phyloP scores from a whole-genome alignment of 2,113 vertebrate species.

The Eupsittula cactorum region DNA sequence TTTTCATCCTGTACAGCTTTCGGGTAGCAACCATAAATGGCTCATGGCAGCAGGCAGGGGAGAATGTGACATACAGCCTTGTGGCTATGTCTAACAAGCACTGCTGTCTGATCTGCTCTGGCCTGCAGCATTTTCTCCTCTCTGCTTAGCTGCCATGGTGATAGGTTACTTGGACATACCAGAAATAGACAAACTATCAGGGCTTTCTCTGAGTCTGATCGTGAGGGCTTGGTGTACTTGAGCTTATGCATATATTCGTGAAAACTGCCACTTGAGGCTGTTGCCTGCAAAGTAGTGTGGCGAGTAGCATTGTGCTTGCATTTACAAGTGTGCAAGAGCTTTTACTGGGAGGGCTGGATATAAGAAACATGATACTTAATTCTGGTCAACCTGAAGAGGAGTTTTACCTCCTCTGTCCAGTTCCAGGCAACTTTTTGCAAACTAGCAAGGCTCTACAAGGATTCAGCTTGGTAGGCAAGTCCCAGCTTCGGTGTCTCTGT shows the following conservation, averaged over 20 bases:
- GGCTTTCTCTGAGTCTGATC: neutral
- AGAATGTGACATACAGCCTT: conserved; percentile 14
- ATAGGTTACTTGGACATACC: conserved; percentile 19
- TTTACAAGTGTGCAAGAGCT: accelerated
- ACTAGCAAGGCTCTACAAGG: neutral
- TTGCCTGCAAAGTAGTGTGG: neutral
- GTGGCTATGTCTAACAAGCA: neutral
- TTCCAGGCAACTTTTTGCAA: neutral
- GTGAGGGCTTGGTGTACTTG: neutral
- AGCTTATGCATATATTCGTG: neutral
- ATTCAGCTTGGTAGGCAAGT: neutral
- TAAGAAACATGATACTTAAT: neutral
- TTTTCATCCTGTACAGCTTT: neutral
- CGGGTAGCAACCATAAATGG: conserved; percentile 23
- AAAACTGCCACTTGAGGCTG: neutral
- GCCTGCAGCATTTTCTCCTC: neutral
- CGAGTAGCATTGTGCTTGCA: neutral
- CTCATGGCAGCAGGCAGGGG: neutral
- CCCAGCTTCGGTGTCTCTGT: neutral
- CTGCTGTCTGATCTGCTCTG: conserved; percentile 12
- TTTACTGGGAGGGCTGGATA: neutral
- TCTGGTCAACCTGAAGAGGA: neutral
- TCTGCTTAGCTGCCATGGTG: conserved; percentile 36
- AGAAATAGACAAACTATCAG: neutral
- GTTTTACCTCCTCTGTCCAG: neutral